Evolutionary conservation across 2,113 vertebrate genomes (phyloP).

Genomic region (Phaethon lepturus): DNA sequence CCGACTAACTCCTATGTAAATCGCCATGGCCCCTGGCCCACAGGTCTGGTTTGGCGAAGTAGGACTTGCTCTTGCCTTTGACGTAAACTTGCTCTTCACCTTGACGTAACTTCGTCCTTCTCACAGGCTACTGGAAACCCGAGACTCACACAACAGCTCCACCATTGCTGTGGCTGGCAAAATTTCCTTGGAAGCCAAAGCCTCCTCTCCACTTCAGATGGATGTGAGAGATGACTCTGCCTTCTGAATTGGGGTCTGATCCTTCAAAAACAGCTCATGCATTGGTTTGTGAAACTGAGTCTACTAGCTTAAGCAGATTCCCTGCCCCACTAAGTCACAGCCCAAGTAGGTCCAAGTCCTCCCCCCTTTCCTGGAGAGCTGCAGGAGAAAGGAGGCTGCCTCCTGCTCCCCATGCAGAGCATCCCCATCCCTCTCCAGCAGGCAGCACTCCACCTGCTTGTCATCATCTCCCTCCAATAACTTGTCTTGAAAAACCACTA

Average conservation of each 20-base stretch:
- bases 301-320: neutral
- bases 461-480: neutral
- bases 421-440: neutral
- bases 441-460: neutral
- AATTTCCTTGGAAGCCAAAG: neutral
- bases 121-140: neutral
- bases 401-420: accelerated
- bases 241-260: neutral
- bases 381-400: neutral
- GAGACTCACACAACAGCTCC: neutral
- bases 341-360: neutral
- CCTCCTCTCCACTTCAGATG: neutral
- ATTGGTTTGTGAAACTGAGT: neutral
- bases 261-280: neutral
- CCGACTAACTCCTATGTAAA: neutral
- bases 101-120: neutral
- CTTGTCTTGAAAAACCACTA: neutral
- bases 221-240: neutral
- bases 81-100: neutral
- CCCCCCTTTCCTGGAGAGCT: neutral
- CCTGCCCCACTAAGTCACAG: neutral
- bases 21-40: neutral
- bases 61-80: neutral
- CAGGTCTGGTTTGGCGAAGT: neutral
- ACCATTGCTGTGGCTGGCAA: neutral